Percentiles rank a stretch among this genome's conserved stretches.
Conservation (phyloP, 2,113 vertebrate species). For the Campylomormyrus tamandua region DNA sequence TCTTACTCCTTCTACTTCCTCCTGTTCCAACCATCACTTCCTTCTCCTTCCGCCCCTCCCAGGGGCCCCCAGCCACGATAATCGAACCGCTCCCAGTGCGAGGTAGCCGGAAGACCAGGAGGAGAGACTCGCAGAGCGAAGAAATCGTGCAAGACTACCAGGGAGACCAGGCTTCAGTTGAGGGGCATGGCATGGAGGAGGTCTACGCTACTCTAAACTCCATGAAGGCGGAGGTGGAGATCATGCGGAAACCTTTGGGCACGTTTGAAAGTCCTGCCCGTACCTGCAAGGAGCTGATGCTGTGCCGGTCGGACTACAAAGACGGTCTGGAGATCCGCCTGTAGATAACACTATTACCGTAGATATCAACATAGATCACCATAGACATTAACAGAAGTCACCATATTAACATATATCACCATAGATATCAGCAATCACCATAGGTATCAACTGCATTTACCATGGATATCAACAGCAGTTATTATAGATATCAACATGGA, state of each 20-base stretch:
- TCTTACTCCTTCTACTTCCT: background rate
- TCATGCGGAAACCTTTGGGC: conserved; percentile 71
- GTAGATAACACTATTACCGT: background rate
- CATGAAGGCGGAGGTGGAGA: conserved; percentile 75
- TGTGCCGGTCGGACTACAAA: conserved; percentile 66
- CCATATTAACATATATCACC: background rate
- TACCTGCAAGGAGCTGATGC: conserved; percentile 78
- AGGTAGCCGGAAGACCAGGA: conserved; percentile 27
- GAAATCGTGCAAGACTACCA: conserved; percentile 41
- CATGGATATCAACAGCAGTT: background rate
- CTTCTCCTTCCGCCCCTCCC: conserved; percentile 20
- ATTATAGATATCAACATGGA: background rate
- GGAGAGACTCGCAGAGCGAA: conserved; percentile 34
- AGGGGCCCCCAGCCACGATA: conserved; percentile 67
- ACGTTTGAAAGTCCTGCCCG: conserved; percentile 75
- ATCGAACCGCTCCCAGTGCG: conserved; percentile 57
- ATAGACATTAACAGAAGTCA: background rate
- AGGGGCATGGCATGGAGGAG: conserved; percentile 75
- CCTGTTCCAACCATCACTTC: background rate
- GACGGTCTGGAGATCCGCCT: conserved; percentile 63
- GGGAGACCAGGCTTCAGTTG: conserved; percentile 47
- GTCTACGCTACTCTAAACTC: conserved; percentile 75
- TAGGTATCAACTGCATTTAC: background rate
- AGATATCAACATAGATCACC: background rate
- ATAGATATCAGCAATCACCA: background rate